Evolutionary conservation across 2,113 vertebrate species (phyloP).

Genomic region (Bos javanicus): DNA sequence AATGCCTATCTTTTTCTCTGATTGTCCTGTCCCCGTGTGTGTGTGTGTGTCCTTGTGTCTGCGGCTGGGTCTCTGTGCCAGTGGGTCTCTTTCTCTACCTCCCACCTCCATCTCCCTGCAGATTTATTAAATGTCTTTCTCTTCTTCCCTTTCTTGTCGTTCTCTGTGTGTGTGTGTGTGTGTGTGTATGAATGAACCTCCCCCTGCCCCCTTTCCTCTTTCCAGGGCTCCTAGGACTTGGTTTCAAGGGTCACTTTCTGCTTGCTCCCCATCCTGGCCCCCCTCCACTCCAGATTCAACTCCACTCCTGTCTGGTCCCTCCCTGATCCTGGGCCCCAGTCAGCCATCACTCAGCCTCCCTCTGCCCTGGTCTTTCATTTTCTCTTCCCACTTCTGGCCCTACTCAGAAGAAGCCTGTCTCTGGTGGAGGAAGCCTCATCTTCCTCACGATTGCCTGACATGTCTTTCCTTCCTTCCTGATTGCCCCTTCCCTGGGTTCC

Average conservation of each 20-base stretch:
- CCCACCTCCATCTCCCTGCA: neutral
- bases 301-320: neutral
- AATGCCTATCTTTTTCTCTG: neutral
- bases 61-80: neutral
- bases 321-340: neutral
- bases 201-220: neutral
- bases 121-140: neutral
- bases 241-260: neutral
- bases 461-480: neutral
- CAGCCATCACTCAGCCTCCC: neutral
- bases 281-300: neutral
- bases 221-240: neutral
- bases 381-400: neutral
- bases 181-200: neutral
- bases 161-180: neutral
- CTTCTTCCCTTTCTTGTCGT: neutral
- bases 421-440: neutral
- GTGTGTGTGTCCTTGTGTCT: rapidly evolving
- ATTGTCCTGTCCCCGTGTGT: neutral
- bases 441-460: neutral
- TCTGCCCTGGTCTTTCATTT: neutral
- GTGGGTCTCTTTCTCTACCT: neutral
- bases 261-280: neutral
- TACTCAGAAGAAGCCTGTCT: neutral
- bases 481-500: no score